These are phyloP conservation scores for Microctenopoma lineatum DNA, from an alignment of 2,797 vertebrate species.

Conservation along the genomic window DNA sequence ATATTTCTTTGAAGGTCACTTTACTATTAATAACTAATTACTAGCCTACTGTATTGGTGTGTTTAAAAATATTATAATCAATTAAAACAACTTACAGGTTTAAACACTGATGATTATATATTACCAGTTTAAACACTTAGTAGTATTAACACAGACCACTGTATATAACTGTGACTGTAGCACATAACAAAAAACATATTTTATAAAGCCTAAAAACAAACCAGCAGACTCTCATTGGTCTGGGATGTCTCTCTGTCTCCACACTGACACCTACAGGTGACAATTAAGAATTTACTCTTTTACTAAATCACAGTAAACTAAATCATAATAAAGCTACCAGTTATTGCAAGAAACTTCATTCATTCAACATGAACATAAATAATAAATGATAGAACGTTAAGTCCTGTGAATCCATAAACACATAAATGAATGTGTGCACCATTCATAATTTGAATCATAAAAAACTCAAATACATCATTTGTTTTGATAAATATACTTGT, in stretches of 20 bases:
- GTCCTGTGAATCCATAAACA: not conserved
- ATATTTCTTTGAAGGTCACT: not conserved
- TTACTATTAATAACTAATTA: not conserved
- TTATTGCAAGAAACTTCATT: not conserved
- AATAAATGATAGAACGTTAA: not conserved
- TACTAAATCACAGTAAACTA: too few species aligned
- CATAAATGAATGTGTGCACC: not conserved
- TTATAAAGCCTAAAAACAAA: slow-evolving; percentile 12
- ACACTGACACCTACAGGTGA: slow-evolving; percentile 71
- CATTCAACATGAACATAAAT: not conserved
- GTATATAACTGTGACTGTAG: slow-evolving; percentile 14
- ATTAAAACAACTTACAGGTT: not conserved
- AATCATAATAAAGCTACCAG: slow-evolving; percentile 10
- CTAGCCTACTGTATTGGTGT: not conserved
- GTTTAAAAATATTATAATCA: not conserved
- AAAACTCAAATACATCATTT: too few species aligned
- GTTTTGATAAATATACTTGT: too few species aligned
- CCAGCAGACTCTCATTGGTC: not conserved
- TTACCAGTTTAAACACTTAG: not conserved
- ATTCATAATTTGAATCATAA: too few species aligned
- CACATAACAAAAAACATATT: slow-evolving; percentile 22
- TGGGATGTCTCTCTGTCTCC: slow-evolving; percentile 2
- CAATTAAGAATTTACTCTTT: slow-evolving; percentile 3
- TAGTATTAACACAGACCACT: slow-evolving; percentile 32
- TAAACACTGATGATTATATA: slow-evolving; percentile 8